Conservation (phyloP, 2,888 invertebrate genomes). For the Mechanitis messenoides region DNA sequence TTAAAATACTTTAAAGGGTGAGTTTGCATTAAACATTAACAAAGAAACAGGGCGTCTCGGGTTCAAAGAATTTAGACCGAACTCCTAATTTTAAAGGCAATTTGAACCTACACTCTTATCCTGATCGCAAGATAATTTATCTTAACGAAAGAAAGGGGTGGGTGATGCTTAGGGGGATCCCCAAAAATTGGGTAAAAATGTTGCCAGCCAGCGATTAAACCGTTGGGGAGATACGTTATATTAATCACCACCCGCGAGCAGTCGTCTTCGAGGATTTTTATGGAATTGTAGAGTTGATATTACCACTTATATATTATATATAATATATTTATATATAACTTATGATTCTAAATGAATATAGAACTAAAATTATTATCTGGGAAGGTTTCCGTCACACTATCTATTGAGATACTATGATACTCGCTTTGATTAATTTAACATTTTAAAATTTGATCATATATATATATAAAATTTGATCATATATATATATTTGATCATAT, state of each 20-base stretch:
- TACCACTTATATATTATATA: conserved; percentile 11
- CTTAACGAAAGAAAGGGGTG: conserved; percentile 77
- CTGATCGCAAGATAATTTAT: conserved; percentile 76
- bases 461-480: too few species aligned
- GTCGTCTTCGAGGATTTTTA: conserved; percentile 68
- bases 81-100: conserved; percentile 75
- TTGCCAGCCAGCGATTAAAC: conserved; percentile 76
- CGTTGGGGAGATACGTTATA: conserved; percentile 76
- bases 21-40: conserved; percentile 28
- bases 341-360: too few species aligned
- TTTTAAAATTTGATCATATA: too few species aligned
- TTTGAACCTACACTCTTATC: conserved; percentile 77
- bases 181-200: conserved; percentile 78
- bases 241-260: conserved; percentile 73
- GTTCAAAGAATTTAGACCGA: conserved; percentile 63
- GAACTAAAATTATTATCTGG: too few species aligned
- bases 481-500: too few species aligned
- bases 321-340: too few species aligned
- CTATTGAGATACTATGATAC: too few species aligned
- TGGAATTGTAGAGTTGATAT: conserved; percentile 47
- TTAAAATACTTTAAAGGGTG: conserved; percentile 24
- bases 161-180: conserved; percentile 48
- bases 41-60: conserved; percentile 37
- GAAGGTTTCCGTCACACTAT: too few species aligned
- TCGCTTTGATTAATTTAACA: too few species aligned